Evolutionary conservation across 1,140 invertebrate species (phyloP).

Genomic region (Pseudoatta argentina): DNA sequence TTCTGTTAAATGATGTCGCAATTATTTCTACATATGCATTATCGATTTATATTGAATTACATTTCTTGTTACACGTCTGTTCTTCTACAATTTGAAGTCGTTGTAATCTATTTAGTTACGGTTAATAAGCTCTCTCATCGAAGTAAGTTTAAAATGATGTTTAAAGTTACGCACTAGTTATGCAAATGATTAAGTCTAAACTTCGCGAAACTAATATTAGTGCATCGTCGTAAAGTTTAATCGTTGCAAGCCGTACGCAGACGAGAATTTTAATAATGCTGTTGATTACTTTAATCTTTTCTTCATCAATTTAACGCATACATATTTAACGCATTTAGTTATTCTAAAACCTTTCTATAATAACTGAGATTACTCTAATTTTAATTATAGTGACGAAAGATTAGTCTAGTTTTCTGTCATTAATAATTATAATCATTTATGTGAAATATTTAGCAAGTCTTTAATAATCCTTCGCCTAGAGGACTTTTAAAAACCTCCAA

Average conservation of each 20-base stretch:
- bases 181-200: conserved; percentile 51
- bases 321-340: neutral
- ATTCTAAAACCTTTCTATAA: neutral
- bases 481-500: neutral
- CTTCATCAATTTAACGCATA: neutral
- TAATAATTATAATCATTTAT: neutral
- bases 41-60: neutral
- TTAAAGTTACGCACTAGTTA: conserved; percentile 46
- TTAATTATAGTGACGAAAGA: neutral
- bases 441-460: neutral
- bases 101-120: conserved; percentile 27
- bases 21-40: neutral
- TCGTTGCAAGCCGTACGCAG: conserved; percentile 4
- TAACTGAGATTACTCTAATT: neutral
- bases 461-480: neutral
- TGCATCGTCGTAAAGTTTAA: conserved; percentile 35
- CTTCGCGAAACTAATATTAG: conserved; percentile 40
- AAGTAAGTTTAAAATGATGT: conserved; percentile 41
- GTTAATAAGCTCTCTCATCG: conserved; percentile 23
- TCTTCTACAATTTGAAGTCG: neutral
- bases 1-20: neutral
- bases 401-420: neutral
- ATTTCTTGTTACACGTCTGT: neutral
- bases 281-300: conserved; percentile 23
- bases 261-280: conserved; percentile 38